phyloP scores from a whole-genome alignment of 2,797 vertebrate genomes.

The Chelmon rostratus region DNA sequence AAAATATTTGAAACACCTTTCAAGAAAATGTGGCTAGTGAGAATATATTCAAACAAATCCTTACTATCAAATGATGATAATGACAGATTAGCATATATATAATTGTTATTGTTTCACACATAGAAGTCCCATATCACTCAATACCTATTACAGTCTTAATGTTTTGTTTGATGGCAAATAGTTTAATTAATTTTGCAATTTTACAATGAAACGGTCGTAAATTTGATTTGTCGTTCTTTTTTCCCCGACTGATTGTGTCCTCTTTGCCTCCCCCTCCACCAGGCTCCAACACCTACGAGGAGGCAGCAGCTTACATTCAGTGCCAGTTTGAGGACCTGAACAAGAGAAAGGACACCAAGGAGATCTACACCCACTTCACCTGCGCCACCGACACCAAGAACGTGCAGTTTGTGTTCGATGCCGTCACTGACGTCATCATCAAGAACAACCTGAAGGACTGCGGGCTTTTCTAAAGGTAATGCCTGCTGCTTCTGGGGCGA shows the following conservation, averaged over 20 bases:
- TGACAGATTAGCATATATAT: too few species aligned
- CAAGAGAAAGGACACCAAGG: conserved; percentile 98
- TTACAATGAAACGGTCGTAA: not conserved
- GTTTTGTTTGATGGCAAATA: too few species aligned
- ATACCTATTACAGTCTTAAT: too few species aligned
- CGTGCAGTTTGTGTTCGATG: conserved; percentile 99
- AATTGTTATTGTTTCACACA: too few species aligned
- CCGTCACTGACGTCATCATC: conserved; percentile 99
- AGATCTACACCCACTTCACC: conserved; percentile 99
- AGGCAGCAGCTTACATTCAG: conserved; percentile 96
- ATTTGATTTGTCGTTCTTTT: not conserved
- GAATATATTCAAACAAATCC: too few species aligned
- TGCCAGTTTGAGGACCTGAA: conserved; percentile 99
- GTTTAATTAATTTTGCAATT: not conserved
- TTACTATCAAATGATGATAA: too few species aligned
- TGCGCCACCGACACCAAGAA: conserved; percentile 99
- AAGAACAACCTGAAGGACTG: conserved; percentile 99
- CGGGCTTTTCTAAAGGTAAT: conserved; percentile 93
- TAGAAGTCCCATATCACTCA: too few species aligned
- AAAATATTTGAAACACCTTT: too few species aligned
- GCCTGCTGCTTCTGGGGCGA: not conserved
- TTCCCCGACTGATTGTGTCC: not conserved
- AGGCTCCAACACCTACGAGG: conserved; percentile 97
- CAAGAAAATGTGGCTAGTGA: too few species aligned
- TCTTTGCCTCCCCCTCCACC: not conserved